These are phyloP conservation scores for Gallinago paraguaiae DNA, from an alignment of 2,113 vertebrate species.

Conservation along the genomic window DNA sequence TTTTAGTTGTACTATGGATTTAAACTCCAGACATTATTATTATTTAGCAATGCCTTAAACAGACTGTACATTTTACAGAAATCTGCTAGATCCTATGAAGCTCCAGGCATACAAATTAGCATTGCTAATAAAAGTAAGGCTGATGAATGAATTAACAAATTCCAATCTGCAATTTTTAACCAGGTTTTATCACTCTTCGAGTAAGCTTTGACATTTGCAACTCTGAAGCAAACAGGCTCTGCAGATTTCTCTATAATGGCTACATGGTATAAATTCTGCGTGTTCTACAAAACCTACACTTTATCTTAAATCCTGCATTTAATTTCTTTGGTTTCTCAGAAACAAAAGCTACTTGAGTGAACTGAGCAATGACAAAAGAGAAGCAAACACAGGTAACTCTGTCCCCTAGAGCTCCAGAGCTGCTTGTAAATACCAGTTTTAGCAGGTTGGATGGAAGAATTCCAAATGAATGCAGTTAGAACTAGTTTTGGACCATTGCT, in stretches of 20 bases:
- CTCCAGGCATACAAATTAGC: background rate
- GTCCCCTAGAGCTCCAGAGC: background rate
- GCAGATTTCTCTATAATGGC: background rate
- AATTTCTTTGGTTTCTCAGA: constrained; percentile 35
- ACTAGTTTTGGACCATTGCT: constrained; percentile 13
- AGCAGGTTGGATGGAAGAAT: background rate
- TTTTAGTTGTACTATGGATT: background rate
- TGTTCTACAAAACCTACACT: background rate
- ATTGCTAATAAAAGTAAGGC: background rate
- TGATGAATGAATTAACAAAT: background rate
- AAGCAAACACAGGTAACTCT: constrained; percentile 6
- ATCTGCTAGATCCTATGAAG: background rate
- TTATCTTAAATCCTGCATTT: background rate
- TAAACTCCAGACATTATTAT: background rate
- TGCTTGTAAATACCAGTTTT: constrained; percentile 11
- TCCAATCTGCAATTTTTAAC: background rate
- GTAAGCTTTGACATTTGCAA: background rate
- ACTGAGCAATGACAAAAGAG: background rate
- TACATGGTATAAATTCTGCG: background rate
- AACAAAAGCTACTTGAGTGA: constrained; percentile 7
- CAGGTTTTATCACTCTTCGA: background rate
- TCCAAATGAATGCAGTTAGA: constrained; percentile 21
- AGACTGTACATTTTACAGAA: background rate
- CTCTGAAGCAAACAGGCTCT: background rate
- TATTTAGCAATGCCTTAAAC: background rate